Base-by-base conservation (phyloP, 1,140 invertebrate genomes). In the Reticulitermes speratus region DNA sequence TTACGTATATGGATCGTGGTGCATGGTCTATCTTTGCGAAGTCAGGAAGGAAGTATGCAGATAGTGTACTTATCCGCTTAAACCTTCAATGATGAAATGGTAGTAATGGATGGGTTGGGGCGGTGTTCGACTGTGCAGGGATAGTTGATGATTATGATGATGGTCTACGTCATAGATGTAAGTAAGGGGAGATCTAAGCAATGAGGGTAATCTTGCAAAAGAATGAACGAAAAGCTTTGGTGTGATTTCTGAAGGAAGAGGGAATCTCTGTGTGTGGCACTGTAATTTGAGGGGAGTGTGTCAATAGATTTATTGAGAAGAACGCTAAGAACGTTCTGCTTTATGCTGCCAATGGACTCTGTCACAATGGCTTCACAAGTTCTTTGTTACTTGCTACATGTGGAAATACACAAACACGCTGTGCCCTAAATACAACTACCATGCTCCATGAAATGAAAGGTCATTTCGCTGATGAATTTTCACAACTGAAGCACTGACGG, bases 91-190 rank as follows among this genome's bases (percentile, higher is more conserved):
- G 25, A 75, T 75, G 65, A 75, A 12, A 25, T 30, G n/a, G 65
- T 75, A n/a, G 25, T 75, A 25, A 75, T 75, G 12, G 25, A 75
- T 6, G 65, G n/a, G 65, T 9, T 75, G 65, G 65, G 65, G 65
- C n/a, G 65, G n/a, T 30, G n/a, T 30, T 75, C 65, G 9, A 30
- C 65, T 75, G n/a, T 75, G 65, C 8, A 75, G 65, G 65, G n/a
- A 75, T 75, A 25, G 65, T 75, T 75, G 65, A 75, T 75, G 65
- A 30, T 75, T 75, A 75, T 75, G 65, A 30, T 75, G 65, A 75
- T 75, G 65, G 25, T 30, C 9, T 75, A 75, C 65, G 65, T 75
- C 65, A 75, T 75, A 75, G 65, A 75, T 75, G 65, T 25, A 30
- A 75, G n/a, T 25, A 75, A 16, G n/a, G 14, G 9, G 65, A 14